These are phyloP conservation scores for Drosophila gunungcola DNA, from an alignment of 1,140 invertebrate genomes.

Conservation along the genomic window DNA sequence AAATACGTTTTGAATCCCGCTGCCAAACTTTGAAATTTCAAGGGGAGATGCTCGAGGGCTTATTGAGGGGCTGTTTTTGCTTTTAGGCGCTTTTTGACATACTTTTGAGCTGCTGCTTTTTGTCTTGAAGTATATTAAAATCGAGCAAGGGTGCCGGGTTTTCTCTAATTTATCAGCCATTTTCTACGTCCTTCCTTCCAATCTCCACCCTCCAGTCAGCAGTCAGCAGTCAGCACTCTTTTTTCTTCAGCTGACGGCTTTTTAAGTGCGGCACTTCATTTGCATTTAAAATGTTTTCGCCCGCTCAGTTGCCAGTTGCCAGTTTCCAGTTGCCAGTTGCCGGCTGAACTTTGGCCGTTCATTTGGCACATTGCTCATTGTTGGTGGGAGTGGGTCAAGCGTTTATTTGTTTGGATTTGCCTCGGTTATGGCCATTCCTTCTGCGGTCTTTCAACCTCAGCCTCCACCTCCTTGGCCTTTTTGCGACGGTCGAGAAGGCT, in stretches of 20 bases:
- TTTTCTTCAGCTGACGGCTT: constrained; percentile 57
- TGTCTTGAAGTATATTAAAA: constrained; percentile 70
- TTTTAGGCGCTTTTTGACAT: constrained; percentile 52
- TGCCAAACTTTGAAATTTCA: constrained; percentile 65
- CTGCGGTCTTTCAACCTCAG: constrained; percentile 15
- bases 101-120: constrained; percentile 24
- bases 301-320: constrained; percentile 51
- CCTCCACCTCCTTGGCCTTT: constrained; percentile 1
- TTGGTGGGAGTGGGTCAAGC: constrained; percentile 65
- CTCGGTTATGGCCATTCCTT: constrained; percentile 35
- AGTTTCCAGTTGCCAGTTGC: constrained; percentile 29
- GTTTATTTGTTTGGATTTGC: constrained; percentile 47
- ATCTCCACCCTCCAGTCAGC: neutral
- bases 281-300: constrained; percentile 81
- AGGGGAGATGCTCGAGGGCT: constrained; percentile 33
- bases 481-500: constrained; percentile 23
- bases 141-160: constrained; percentile 29
- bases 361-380: constrained; percentile 81
- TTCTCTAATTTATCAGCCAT: constrained; percentile 71
- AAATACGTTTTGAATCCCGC: constrained; percentile 63
- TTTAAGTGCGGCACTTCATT: constrained; percentile 78
- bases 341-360: constrained; percentile 73
- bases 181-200: constrained; percentile 22
- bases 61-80: constrained; percentile 28
- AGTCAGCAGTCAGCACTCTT: constrained; percentile 14